Evolutionary conservation across 23 tunicate species (phyloP).

Genomic region (Oikopleura dioica): DNA sequence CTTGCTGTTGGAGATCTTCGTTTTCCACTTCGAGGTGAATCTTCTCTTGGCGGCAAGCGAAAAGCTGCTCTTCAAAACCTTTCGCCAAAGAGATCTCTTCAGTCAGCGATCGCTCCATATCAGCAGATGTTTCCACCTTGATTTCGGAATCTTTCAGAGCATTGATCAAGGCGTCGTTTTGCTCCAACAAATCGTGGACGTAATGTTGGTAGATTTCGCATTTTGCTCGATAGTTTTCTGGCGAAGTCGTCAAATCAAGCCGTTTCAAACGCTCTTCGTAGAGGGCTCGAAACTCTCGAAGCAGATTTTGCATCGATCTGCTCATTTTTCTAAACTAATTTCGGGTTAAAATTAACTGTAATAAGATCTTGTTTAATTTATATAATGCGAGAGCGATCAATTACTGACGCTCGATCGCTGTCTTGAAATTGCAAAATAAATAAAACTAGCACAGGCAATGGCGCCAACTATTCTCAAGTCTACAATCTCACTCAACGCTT

Average conservation of each 20-base stretch:
- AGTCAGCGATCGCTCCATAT: background rate
- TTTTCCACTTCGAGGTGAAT: background rate
- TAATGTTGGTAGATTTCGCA: conserved; percentile 8
- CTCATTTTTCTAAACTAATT: background rate
- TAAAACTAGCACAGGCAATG: no score
- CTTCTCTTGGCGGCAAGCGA: background rate
- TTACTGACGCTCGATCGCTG: no score
- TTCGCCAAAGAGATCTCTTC: background rate
- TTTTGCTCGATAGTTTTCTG: background rate
- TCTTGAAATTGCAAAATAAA: no score
- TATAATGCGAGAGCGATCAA: no score
- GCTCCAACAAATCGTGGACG: conserved; percentile 13
- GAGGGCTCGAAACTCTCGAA: conserved; percentile 1
- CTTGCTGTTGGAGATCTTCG: background rate
- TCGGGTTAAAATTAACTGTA: no score
- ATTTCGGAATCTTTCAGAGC: conserved; percentile 8
- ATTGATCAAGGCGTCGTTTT: conserved; percentile 8
- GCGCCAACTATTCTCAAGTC: no score
- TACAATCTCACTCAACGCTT: no score
- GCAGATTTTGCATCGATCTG: conserved; percentile 10
- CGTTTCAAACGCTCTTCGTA: background rate
- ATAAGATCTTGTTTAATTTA: no score
- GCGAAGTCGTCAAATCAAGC: background rate
- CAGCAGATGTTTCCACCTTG: background rate
- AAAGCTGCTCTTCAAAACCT: conserved; percentile 4